Base-by-base conservation (phyloP, 1,140 invertebrate species). In the Papilio polytes region DNA sequence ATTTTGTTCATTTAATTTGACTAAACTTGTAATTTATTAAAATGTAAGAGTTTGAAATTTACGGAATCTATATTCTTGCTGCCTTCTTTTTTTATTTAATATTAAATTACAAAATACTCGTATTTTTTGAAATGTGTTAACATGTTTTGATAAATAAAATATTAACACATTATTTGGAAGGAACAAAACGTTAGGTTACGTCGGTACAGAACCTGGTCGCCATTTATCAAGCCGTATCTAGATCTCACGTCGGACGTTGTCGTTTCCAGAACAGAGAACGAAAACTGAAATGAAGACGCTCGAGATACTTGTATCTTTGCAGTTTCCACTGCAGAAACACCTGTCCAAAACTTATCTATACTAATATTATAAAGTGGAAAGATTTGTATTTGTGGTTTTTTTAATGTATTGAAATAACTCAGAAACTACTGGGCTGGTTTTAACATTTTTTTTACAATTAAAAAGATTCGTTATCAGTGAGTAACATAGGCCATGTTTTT, bases 221-320 rank as follows among this genome's bases (percentile, higher is more conserved):
- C 63, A 70, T 70, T 70, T 70, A 31, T 70, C 63, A 70, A 70
- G 26, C 4, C 0, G 10, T 70, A 70, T 70, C 63, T 70, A 70
- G 26, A 70, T 31, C 2, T 70, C 26, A 70, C 63, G 63, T 70
- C 63, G 63, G 63, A 70, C 63, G 63, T 26, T 70, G 63, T 70
- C 63, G 26, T 70, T 70, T 70, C 26, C 22, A 70, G 59, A 26
- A 22, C 59, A 63, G 63, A 70, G 26, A 20, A 31, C 63, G 22
- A 31, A 70, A 31, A 70, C 22, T 70, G 63, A 70, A 70, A 70
- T 70, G 22, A 70, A 70, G 63, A 70, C 63, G 59, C 22, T 63
- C 2, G 2, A 59, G n/a, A 22, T 20, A 63, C 56, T 63, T 63
- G 12, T 63, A 26, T 63, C 13, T 63, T 63, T 63, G 12, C 3